Evolutionary conservation across 2,888 invertebrate genomes (phyloP).

Genomic region (Bhutanitis thaidina): DNA sequence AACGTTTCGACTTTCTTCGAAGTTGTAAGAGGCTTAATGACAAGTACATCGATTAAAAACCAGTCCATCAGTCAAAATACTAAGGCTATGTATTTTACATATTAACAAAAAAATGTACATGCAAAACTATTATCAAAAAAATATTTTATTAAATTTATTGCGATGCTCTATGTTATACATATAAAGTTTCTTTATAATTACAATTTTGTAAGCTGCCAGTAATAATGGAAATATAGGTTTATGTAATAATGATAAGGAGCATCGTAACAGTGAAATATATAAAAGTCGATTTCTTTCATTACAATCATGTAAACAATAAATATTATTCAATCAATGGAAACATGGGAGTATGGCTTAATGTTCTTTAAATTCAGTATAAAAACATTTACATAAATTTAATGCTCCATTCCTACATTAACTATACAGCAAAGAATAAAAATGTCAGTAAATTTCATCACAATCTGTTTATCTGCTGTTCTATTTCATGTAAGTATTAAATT

Average conservation of each 20-base stretch:
- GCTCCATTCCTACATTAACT: conserved; percentile 18
- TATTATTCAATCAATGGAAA: conserved; percentile 19
- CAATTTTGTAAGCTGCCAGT: background rate
- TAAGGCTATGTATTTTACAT: too few species aligned
- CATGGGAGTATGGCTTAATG: conserved; percentile 19
- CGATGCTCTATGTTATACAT: too few species aligned
- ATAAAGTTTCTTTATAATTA: too few species aligned
- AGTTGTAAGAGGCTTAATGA: too few species aligned
- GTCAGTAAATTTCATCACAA: conserved; percentile 16
- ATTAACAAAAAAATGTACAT: too few species aligned
- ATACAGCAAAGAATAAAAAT: conserved; percentile 20
- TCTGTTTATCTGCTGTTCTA: conserved; percentile 8
- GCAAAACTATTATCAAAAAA: too few species aligned
- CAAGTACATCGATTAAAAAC: too few species aligned
- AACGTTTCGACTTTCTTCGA: too few species aligned
- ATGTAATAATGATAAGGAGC: conserved; percentile 20
- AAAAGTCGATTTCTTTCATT: conserved; percentile 18
- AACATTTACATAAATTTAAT: conserved; percentile 20
- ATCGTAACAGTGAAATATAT: conserved; percentile 18
- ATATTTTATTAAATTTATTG: too few species aligned
- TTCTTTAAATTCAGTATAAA: conserved; percentile 19
- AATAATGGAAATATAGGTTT: conserved; percentile 13
- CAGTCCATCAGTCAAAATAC: too few species aligned
- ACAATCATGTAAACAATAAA: conserved; percentile 15
- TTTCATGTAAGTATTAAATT: conserved; percentile 17